phyloP scores from a whole-genome alignment of 2,113 vertebrate species.

The Trichechus manatus region DNA sequence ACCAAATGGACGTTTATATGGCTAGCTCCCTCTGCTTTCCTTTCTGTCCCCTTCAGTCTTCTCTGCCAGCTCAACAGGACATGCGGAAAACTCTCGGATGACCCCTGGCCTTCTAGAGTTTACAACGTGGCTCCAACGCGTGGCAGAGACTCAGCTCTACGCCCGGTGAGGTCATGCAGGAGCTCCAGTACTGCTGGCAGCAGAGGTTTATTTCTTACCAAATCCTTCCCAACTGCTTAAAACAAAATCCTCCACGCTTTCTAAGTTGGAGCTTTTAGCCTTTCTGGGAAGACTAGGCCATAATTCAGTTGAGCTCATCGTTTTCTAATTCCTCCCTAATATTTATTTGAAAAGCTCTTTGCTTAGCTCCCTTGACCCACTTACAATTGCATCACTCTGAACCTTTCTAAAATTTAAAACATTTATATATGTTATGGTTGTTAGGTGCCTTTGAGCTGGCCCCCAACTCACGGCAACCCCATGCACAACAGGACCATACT shows the following conservation, averaged over 20 bases:
- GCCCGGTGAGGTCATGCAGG: background rate
- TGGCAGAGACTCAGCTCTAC: constrained; percentile 4
- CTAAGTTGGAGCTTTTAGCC: constrained; percentile 12
- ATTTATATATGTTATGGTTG: background rate
- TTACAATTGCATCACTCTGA: background rate
- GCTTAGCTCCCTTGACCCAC: background rate
- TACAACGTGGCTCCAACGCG: background rate
- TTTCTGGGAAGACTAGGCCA: background rate
- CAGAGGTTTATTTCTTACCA: background rate
- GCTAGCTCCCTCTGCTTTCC: background rate
- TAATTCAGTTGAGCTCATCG: constrained; percentile 11
- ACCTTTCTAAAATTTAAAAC: background rate
- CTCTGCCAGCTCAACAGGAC: constrained; percentile 55
- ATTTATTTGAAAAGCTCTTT: constrained; percentile 54
- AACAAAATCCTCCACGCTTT: background rate
- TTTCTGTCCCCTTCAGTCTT: constrained; percentile 64
- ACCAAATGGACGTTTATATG: background rate
- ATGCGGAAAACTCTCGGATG: background rate
- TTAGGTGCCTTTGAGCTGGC: too few relatives aligned
- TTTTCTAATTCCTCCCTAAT: background rate
- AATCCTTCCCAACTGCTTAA: constrained; percentile 56
- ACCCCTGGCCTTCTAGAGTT: constrained; percentile 64
- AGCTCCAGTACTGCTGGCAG: background rate
- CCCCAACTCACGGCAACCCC: too few relatives aligned
- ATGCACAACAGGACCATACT: too few relatives aligned